Percentiles rank a stretch among this genome's conserved stretches.
Conservation (phyloP, 2,888 invertebrate genomes). For the Boloria euphrosyne region DNA sequence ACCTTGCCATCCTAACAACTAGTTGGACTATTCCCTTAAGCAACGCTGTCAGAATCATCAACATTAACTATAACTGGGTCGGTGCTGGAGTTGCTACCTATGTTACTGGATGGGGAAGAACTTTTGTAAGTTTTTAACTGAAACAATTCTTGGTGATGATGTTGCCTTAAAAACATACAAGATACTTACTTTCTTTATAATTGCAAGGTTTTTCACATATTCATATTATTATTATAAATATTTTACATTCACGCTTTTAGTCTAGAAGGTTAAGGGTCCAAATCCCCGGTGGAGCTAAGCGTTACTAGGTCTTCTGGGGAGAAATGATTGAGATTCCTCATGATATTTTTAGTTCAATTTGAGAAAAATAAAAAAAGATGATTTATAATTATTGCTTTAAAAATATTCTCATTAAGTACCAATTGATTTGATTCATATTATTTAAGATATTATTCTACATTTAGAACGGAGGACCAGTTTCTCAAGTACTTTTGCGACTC, state of each 20-base stretch:
- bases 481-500: neutral
- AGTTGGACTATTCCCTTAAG: conserved; percentile 33
- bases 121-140: conserved; percentile 24
- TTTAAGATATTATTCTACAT: neutral
- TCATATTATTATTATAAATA: no score
- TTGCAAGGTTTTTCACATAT: no score
- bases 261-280: no score
- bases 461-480: conserved; percentile 9
- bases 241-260: no score
- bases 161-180: neutral
- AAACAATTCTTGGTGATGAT: neutral
- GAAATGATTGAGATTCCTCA: no score
- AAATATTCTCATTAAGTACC: no score
- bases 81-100: conserved; percentile 40
- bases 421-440: neutral
- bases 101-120: conserved; percentile 51
- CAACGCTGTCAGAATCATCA: conserved; percentile 29
- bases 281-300: no score
- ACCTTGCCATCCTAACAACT: conserved; percentile 48
- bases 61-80: conserved; percentile 39
- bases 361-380: no score
- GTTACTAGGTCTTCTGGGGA: no score
- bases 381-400: no score
- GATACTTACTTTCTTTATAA: neutral
- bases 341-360: no score